Conservation (phyloP, 1,140 invertebrate genomes). For the Trichomalopsis sarcophagae region DNA sequence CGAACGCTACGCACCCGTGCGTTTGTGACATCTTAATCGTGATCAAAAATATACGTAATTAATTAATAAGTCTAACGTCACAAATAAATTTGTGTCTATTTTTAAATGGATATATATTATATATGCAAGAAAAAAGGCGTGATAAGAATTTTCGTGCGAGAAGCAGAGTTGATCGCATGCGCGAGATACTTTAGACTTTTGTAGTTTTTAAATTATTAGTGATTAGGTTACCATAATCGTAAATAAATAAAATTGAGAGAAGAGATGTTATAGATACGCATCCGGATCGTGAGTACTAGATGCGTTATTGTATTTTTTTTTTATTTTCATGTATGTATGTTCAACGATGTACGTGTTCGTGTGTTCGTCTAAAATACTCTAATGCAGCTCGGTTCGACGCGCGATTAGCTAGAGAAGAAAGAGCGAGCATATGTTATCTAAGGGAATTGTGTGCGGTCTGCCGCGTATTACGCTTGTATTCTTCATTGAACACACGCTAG, state of each 20-base stretch:
- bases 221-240: constrained; percentile 54
- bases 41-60: constrained; percentile 75
- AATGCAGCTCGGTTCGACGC: constrained; percentile 43
- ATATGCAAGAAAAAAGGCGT: constrained; percentile 18
- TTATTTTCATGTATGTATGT: constrained; percentile 26
- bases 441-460: constrained; percentile 53
- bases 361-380: neutral
- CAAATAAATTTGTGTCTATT: constrained; percentile 73
- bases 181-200: constrained; percentile 31
- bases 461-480: constrained; percentile 33
- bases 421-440: neutral
- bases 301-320: neutral
- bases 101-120: constrained; percentile 65
- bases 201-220: constrained; percentile 57
- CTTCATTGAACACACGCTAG: constrained; percentile 42
- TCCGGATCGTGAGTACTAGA: neutral
- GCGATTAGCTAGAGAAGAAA: constrained; percentile 20
- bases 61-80: constrained; percentile 66
- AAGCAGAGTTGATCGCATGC: neutral
- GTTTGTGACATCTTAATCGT: constrained; percentile 68
- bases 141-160: neutral
- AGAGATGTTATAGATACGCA: constrained; percentile 16
- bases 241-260: constrained; percentile 48
- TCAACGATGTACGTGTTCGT: constrained; percentile 1
- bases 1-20: constrained; percentile 51